Evolutionary conservation across 2,797 vertebrate genomes (phyloP).

Genomic region (Catostomus latipinnis): DNA sequence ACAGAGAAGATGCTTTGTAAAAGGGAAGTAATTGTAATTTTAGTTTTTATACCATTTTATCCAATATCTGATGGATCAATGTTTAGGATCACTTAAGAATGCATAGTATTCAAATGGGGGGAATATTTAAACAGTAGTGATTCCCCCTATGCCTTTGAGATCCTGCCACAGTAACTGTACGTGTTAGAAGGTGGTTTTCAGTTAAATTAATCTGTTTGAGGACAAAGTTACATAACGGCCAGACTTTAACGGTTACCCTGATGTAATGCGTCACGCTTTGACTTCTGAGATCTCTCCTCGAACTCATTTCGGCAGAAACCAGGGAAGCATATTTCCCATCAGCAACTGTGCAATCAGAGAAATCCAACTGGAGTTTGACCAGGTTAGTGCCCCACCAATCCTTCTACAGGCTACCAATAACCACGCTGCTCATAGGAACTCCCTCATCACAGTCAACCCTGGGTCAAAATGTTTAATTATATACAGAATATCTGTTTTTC

Average conservation of each 20-base stretch:
- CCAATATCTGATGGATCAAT: too few species aligned
- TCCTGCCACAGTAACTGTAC: slow-evolving; percentile 17
- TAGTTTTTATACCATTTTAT: too few species aligned
- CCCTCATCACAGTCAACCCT: slow-evolving; percentile 36
- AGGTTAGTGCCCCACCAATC: slow-evolving; percentile 69
- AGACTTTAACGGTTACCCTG: slow-evolving; percentile 17
- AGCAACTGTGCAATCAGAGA: slow-evolving; percentile 64
- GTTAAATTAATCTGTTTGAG: slow-evolving; percentile 38
- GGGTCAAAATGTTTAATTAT: neutral
- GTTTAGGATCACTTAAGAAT: too few species aligned
- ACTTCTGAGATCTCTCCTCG: slow-evolving; percentile 27
- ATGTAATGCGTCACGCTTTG: slow-evolving; percentile 1
- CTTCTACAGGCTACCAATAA: slow-evolving; percentile 70
- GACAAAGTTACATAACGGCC: slow-evolving; percentile 37
- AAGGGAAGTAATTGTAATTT: too few species aligned
- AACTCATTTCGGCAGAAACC: slow-evolving; percentile 64
- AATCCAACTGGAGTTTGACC: slow-evolving; percentile 69
- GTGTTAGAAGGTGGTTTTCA: slow-evolving; percentile 28
- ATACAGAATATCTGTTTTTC: slow-evolving; percentile 19
- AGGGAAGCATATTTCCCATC: slow-evolving; percentile 48
- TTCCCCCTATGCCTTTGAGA: neutral
- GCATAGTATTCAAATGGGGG: too few species aligned
- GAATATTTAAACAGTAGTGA: too few species aligned
- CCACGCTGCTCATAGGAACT: slow-evolving; percentile 42
- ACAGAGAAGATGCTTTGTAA: too few species aligned